Evolutionary conservation across 2,888 invertebrate genomes (phyloP), one percentile per base, ranked within the genome.

Genomic region (Autographa pulchrina): DNA sequence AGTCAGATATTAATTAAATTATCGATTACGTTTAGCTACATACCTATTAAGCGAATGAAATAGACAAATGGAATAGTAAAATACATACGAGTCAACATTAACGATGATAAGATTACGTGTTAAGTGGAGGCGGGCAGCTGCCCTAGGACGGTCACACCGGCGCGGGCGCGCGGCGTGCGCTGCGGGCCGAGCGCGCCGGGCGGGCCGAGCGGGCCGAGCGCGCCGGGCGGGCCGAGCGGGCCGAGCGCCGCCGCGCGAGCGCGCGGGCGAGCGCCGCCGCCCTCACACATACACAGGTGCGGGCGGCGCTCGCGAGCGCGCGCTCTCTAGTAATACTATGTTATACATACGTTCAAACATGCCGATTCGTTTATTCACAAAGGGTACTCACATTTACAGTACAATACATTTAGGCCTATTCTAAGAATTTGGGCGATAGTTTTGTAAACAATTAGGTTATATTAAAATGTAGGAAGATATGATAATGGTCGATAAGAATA

Each of bases 61-160:
- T 70, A 76, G 75, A 79, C 77, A 63, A 81, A 70, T 78, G 79
- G 65, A 78, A 79, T 85, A 82, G 81, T 78, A 83, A 80, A 82
- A 83, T 86, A 89, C 86, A 81, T 76, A 88, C 89, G 84, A 89
- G 82, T 88, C 87, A 86, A 89, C 90, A 88, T 85, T 85, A 81
- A 83, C 60, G 68, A 70, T 67, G 67, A 74, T 80, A 73, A 78
- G 61, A 83, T 74, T 82, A 82, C 68, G 70, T 77, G 81, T 80
- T 71, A 78, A 68, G 70, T 81, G 74, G 72, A 70, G 59, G 72
- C 35, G 64, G 62, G 67, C 63, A 48, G 48, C 48, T 25, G 20
- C 76, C 83, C 80, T 81, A 74, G 87, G 87, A 87, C 87, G 88
- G 88, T 84, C 84, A 83, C 82, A 86, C 88, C 78, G 82, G 86